Percentiles rank a stretch among this genome's conserved stretches.
Conservation (phyloP, 2,113 vertebrate genomes). For the Sigmodon hispidus region DNA sequence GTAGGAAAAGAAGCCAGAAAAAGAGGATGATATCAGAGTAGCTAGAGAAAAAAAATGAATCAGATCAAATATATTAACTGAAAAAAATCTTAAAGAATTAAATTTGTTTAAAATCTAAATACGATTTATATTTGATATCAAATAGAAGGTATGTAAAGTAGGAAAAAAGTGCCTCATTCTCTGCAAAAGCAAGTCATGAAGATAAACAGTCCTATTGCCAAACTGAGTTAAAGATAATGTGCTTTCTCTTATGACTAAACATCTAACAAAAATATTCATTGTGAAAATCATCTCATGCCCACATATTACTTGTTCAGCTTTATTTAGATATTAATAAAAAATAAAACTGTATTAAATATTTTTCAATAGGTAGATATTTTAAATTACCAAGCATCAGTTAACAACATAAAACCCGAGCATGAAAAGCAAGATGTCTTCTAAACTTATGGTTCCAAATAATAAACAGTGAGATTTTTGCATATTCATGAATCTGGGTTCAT, state of each 20-base stretch:
- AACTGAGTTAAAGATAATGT: neutral
- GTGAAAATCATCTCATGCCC: constrained; percentile 67
- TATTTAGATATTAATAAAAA: constrained; percentile 64
- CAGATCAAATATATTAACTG: neutral
- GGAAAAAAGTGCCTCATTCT: neutral
- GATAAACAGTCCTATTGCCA: neutral
- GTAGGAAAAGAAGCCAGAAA: neutral
- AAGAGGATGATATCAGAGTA: neutral
- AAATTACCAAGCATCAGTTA: constrained; percentile 35
- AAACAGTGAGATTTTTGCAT: neutral
- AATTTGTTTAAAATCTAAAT: neutral
- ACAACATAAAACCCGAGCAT: constrained; percentile 14
- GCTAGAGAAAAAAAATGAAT: neutral
- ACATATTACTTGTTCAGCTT: constrained; percentile 76
- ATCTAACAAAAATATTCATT: constrained; percentile 72
- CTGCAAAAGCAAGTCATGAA: neutral
- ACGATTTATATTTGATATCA: neutral
- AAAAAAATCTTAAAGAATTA: neutral
- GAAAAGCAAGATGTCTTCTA: neutral
- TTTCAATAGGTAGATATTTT: constrained; percentile 24
- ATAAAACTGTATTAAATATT: neutral
- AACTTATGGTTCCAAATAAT: constrained; percentile 1
- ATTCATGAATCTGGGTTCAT: constrained; percentile 29
- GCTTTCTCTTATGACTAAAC: constrained; percentile 62
- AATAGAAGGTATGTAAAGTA: neutral